Evolutionary conservation across 2,888 invertebrate species (phyloP), one percentile per base, ranked within the genome.

Genomic region (Chrysina gloriosa): DNA sequence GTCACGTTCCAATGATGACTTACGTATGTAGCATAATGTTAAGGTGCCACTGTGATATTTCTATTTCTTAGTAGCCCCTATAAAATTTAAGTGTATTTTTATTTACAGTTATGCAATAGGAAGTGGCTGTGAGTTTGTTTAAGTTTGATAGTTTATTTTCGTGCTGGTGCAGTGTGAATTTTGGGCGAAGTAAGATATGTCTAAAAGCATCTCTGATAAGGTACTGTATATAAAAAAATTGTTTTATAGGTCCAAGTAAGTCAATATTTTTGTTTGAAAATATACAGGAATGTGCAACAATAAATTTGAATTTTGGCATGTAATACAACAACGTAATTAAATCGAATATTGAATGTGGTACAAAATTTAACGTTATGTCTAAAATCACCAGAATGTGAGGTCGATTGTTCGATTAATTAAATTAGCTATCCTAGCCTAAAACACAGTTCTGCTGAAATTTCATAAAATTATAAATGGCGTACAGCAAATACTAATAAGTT

Each of bases 131-230:
- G 52, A 31, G 7, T 16, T 56, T 21, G 6, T 56, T 36, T 0
- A 39, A 36, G 19, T 25, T 58, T 39, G 19, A 52, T 52, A 31
- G 39, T 23, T 39, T 36, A 3, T 36, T 39, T 23, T 39, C 25
- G 39, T 58, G 39, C 11, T 58, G 25, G 25, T 58, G 39, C n/a
- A 34, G 48, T 11, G 52, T 52, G 34, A 52, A 52, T 52, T 52
- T 52, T 25, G n/a, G 31, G 21, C 29, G 31, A n/a, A 23, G 11
- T 52, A 29, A 52, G 52, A 52, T 31, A 52, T 52, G 52, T 31
- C 52, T 31, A 31, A 52, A 3, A 45, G 19, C 52, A 52, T 16
- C 31, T 31, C 52, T 29, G 52, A 52, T 52, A 31, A 52, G 52
- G 52, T 52, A 52, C 31, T 29, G 31, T 29, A 19, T 52, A 31